Evolutionary conservation across 64 coral and sea anemone genomes (phyloP), one percentile per base, ranked within the genome.

Genomic region (Dendronephthya gigantea): DNA sequence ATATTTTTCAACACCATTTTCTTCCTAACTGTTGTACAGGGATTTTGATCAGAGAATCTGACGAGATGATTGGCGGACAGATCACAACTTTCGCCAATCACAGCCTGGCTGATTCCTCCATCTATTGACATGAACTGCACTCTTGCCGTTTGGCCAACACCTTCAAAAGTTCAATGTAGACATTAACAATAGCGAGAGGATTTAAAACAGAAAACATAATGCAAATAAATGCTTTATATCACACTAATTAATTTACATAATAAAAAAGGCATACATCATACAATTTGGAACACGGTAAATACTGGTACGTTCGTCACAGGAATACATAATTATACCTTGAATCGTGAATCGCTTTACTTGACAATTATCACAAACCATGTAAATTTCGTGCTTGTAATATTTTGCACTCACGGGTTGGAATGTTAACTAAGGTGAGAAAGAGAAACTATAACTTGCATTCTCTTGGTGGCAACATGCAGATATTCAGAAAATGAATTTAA

Each of bases 351-450:
- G 84, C 66, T 88, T 93, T 23, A 98, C 90, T 45, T 98, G 92
- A 82, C 95, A 98, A 32, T 98, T 98, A 28, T 98, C 92, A 50
- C 95, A 98, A 51, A 98, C 85, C 82, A 98, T 85, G 14, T 84
- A 69, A 43, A 98, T 82, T 15, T 92, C 92, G 16, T 93, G 68
- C 43, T 81, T 88, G 81, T 93, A 98, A 82, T 84, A 98, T 51
- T 93, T 98, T 14, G 95, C 95, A 32, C 84, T 90, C 43, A 79
- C 58, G 0, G 95, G 95, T 38, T 68, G 87, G 83, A 98, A 98
- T 17, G 90, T 93, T 22, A 91, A 86, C 95, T 98, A 47, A 28
- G 37, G 19, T 9, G 7, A 62, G 85, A 81, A 85, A 51, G 48
- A 0, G 43, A 14, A 32, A 32, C 0, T 10, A 38, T 72, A 29